Evolutionary conservation across 1,140 invertebrate genomes (phyloP).

Genomic region (Bombus confusus): DNA sequence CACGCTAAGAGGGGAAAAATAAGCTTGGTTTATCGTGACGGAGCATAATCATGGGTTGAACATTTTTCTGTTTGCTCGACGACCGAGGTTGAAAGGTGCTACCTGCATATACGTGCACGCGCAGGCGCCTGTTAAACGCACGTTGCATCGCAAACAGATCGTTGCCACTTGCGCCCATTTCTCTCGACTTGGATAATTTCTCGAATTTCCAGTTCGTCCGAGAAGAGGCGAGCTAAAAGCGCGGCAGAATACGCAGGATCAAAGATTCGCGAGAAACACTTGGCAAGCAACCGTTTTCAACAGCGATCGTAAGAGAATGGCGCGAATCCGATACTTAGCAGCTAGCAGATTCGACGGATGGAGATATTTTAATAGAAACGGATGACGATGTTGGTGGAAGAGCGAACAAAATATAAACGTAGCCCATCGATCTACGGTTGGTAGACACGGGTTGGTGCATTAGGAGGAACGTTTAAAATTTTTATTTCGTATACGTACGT

Average conservation of each 20-base stretch:
- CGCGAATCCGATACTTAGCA: no score
- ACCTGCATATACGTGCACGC: slow-evolving; percentile 39
- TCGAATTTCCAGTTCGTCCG: no score
- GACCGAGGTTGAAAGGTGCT: slow-evolving; percentile 47
- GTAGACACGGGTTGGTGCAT: slow-evolving; percentile 20
- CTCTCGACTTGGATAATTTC: background rate
- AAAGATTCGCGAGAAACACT: background rate
- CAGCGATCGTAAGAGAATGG: background rate
- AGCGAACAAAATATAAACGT: background rate
- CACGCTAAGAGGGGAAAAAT: slow-evolving; percentile 2
- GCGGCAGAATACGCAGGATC: rapidly evolving
- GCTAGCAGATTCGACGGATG: no score
- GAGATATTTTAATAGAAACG: background rate
- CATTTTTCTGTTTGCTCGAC: slow-evolving; percentile 56
- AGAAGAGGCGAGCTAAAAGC: background rate
- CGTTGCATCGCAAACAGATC: background rate
- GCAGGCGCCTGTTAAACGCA: slow-evolving; percentile 5
- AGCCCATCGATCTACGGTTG: background rate
- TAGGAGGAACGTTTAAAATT: slow-evolving; percentile 50
- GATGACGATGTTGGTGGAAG: background rate
- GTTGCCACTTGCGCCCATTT: background rate
- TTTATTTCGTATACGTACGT: slow-evolving; percentile 40
- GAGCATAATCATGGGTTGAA: slow-evolving; percentile 66
- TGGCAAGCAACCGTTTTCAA: no score
- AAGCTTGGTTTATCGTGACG: slow-evolving; percentile 63